These are phyloP conservation scores for Anser brachyrhynchus DNA, from an alignment of 2,113 vertebrate species.

Conservation along the genomic window DNA sequence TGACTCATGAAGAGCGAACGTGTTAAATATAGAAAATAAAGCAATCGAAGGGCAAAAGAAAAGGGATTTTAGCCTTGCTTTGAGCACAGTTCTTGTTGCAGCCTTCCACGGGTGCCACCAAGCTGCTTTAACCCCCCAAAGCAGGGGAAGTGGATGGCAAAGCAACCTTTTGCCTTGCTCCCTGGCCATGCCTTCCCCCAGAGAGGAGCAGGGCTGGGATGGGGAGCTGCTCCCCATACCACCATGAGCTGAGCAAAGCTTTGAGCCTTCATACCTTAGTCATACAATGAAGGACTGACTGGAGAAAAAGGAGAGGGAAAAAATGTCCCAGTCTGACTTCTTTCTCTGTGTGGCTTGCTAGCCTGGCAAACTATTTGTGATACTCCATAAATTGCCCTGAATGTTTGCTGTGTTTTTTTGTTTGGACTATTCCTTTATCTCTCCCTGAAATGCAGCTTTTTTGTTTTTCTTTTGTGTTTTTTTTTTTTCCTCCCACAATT, in stretches of 20 bases:
- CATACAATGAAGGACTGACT: background rate
- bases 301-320: too few relatives aligned
- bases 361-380: background rate
- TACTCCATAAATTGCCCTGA: background rate
- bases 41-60: slow-evolving; percentile 32
- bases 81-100: background rate
- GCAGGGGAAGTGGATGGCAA: background rate
- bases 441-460: background rate
- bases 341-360: background rate
- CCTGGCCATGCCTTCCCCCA: accelerated
- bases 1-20: background rate
- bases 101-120: background rate
- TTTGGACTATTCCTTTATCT: background rate
- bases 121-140: background rate
- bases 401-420: background rate
- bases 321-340: background rate
- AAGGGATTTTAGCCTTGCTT: background rate
- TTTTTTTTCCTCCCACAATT: background rate
- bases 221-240: background rate
- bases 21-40: slow-evolving; percentile 43
- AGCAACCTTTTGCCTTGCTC: background rate
- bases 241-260: background rate
- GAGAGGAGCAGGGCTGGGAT: background rate
- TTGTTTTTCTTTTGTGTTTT: background rate
- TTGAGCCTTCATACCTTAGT: background rate